These are phyloP conservation scores for Tenualosa thibaudeaui DNA, from an alignment of 2,797 vertebrate species.

Conservation along the genomic window DNA sequence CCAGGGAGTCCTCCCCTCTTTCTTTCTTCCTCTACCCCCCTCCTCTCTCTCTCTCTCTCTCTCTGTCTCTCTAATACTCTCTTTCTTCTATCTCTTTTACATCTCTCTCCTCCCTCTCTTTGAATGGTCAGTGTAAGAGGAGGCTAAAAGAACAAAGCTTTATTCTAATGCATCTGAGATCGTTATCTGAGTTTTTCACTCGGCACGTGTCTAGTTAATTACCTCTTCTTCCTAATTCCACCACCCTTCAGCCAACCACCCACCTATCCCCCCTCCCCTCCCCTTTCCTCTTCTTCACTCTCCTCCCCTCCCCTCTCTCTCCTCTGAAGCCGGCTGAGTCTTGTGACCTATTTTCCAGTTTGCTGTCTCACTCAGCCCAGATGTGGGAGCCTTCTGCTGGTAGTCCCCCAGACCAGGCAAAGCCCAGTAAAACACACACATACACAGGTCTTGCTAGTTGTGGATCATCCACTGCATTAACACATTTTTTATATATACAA, in stretches of 20 bases:
- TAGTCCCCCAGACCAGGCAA: not conserved
- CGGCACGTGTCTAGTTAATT: not conserved
- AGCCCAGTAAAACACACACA: not conserved
- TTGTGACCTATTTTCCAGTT: conserved; percentile 48
- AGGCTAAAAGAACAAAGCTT: not conserved
- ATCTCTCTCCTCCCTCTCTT: not conserved
- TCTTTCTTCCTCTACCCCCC: conserved; percentile 11
- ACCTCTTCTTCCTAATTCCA: conserved; percentile 14
- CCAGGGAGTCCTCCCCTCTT: conserved; percentile 50
- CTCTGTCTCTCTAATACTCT: not conserved
- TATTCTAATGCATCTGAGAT: not conserved
- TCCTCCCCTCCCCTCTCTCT: not conserved
- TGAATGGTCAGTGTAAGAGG: not conserved
- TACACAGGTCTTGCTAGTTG: not conserved
- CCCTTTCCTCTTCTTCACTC: not conserved
- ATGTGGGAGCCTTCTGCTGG: conserved; percentile 33
- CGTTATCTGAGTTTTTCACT: not conserved
- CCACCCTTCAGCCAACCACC: not conserved
- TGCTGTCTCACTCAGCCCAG: conserved; percentile 37
- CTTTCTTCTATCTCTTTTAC: conserved; percentile 25
- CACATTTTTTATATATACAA: not conserved
- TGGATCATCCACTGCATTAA: not conserved
- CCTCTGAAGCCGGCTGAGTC: conserved; percentile 10
- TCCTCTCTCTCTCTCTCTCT: not conserved
- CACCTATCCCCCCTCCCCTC: not conserved